Evolutionary conservation across 2,888 invertebrate species (phyloP), one percentile per base, ranked within the genome.

Genomic region (Drosophila picticornis): DNA sequence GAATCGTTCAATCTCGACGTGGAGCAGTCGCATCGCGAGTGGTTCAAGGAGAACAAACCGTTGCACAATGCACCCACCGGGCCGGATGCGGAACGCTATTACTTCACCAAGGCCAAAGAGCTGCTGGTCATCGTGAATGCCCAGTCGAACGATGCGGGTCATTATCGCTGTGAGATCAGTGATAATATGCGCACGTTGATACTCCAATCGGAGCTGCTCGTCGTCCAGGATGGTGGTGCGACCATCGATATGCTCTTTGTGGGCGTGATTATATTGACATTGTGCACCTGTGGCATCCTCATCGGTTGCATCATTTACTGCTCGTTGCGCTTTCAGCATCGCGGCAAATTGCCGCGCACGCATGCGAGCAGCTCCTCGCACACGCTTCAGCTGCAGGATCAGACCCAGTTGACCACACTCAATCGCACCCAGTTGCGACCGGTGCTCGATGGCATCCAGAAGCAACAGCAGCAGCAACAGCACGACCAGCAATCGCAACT

Each of bases 111-210:
- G 40, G 97, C 97, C 91, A 96, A 97, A 93, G 98, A 98, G 92
- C 94, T 98, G 64, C 94, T 99, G 61, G 96, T 99, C 55, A 98
- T 99, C 81, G 96, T 97, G 50, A 96, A 97, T 89, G 96, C 97
- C 0, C 95, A 96, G 75, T 92, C 95, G 5, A 94, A 94, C 77
- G 98, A 99, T 94, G 96, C 96, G 36, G 99, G 98, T 0, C 94
- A 94, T 71, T 99, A 98, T 93, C 96, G 97, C 86, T 99, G 99
- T 94, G 96, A 97, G 92, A 96, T 99, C 92, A 96, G 96, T 51
- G 99, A 99, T 94, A 91, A 88, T 22, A 87, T 88, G 16, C 91
- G 91, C 9, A 91, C 91, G 0, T 76, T 84, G 32, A 89, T 84
- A 1, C 75, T 92, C 48, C 90, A 91, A 46, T 81, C 86, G 48